Evolutionary conservation across 2,888 invertebrate species (phyloP).

Genomic region (Apodemia mormo): DNA sequence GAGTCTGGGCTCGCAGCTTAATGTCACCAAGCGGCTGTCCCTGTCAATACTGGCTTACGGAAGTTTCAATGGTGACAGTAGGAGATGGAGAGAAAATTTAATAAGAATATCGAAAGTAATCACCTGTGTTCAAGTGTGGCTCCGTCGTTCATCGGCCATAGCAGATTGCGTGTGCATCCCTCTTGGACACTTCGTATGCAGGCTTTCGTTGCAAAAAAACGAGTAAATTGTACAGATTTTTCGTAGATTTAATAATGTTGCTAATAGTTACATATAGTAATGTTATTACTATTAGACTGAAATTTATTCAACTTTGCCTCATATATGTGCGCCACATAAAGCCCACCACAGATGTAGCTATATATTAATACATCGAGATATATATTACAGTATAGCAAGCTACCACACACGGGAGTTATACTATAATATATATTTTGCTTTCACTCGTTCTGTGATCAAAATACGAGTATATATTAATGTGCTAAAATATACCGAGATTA

Average conservation of each 20-base stretch:
- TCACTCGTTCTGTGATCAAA: too few species aligned
- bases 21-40: background rate
- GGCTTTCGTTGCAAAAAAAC: background rate
- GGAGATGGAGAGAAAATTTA: background rate
- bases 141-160: background rate
- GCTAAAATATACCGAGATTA: too few species aligned
- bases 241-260: background rate
- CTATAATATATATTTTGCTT: too few species aligned
- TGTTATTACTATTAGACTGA: too few species aligned
- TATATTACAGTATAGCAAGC: too few species aligned
- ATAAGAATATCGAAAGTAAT: conserved; percentile 1
- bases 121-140: conserved; percentile 6
- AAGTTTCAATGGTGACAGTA: background rate
- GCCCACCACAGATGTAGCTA: too few species aligned
- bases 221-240: background rate
- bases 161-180: background rate
- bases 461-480: too few species aligned
- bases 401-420: too few species aligned
- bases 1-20: background rate
- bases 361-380: too few species aligned
- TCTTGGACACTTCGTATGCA: background rate
- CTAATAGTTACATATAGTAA: background rate
- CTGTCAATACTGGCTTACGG: background rate
- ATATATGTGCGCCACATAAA: too few species aligned
- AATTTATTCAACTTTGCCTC: too few species aligned